phyloP scores from a whole-genome alignment of 2,113 vertebrate species.

The Neodon shergylaensis region DNA sequence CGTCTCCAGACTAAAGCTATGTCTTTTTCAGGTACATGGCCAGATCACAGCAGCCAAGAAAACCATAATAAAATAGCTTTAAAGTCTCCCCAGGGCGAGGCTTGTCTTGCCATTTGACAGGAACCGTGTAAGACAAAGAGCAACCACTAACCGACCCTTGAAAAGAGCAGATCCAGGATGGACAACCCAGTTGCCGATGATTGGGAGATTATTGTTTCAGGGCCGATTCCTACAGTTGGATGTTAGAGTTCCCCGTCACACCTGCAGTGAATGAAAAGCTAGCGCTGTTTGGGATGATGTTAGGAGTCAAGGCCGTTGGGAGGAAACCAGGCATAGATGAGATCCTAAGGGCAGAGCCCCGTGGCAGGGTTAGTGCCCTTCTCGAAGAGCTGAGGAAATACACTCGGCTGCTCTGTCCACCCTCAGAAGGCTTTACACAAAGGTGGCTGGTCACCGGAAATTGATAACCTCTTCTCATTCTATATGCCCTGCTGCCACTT shows the following conservation, averaged over 20 bases:
- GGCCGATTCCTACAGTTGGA: background rate
- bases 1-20: background rate
- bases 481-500: background rate
- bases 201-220: background rate
- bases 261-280: background rate
- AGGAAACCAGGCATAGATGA: background rate
- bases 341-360: background rate
- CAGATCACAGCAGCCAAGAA: background rate
- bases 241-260: background rate
- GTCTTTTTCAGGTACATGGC: background rate
- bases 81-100: background rate
- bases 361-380: background rate
- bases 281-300: background rate
- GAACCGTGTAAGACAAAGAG: background rate
- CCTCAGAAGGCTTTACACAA: background rate
- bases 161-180: background rate
- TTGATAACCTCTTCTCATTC: background rate
- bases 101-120: background rate
- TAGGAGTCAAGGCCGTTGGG: background rate
- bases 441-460: background rate
- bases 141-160: background rate
- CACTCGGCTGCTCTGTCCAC: background rate
- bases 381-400: background rate
- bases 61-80: background rate
- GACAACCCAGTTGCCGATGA: background rate